These are phyloP conservation scores for Epizoanthus stellaris DNA, from an alignment of 92 coral and sea anemone genomes.

Conservation along the genomic window DNA sequence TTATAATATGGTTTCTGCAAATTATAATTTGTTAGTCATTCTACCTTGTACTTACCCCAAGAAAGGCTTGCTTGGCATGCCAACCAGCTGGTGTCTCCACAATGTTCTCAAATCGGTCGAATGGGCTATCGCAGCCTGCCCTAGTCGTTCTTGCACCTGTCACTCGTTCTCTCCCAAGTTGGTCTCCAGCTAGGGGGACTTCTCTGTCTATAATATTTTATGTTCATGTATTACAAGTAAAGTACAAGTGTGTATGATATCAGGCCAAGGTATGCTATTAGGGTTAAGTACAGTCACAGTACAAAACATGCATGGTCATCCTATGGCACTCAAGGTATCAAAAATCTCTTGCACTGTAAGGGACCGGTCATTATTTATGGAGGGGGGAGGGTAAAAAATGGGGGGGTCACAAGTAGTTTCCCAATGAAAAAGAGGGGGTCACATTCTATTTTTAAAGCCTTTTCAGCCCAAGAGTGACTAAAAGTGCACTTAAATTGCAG, in stretches of 20 bases:
- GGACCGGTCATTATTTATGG: too few relatives aligned
- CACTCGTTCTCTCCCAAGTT: slow-evolving; percentile 54
- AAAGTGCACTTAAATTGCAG: too few relatives aligned
- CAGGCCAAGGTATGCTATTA: too few relatives aligned
- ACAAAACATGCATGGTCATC: too few relatives aligned
- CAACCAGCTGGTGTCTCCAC: slow-evolving; percentile 48
- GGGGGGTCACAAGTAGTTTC: too few relatives aligned
- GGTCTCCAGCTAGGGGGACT: slow-evolving; percentile 60
- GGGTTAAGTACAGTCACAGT: too few relatives aligned
- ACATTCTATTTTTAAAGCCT: too few relatives aligned
- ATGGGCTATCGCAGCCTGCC: slow-evolving; percentile 44
- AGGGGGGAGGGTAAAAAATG: too few relatives aligned
- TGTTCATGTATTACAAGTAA: not conserved
- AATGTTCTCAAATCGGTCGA: slow-evolving; percentile 47
- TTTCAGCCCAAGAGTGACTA: too few relatives aligned
- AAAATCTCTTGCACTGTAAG: too few relatives aligned
- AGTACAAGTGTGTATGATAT: not conserved
- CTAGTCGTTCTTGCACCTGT: slow-evolving; percentile 64
- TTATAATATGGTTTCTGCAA: not conserved
- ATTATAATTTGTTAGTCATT: not conserved
- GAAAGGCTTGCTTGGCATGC: slow-evolving; percentile 64
- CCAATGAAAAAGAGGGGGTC: too few relatives aligned
- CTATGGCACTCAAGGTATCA: too few relatives aligned
- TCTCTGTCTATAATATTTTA: slow-evolving; percentile 7
- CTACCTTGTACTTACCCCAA: slow-evolving; percentile 41